These are phyloP conservation scores for Stegodyphus mimosarum DNA, from an alignment of 1,140 invertebrate genomes.

Conservation along the genomic window DNA sequence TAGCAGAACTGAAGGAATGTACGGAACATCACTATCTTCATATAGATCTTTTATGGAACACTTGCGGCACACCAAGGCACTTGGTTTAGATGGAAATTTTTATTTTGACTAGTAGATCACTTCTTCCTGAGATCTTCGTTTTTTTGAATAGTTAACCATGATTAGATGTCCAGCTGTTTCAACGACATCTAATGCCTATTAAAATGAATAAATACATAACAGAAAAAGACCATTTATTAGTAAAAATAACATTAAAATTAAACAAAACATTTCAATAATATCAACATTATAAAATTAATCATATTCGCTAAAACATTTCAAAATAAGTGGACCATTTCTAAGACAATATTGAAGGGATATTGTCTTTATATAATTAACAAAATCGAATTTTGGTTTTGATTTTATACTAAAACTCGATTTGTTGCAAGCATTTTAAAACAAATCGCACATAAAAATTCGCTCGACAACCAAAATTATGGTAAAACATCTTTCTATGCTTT, in stretches of 20 bases:
- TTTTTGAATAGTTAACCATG: slow-evolving; percentile 52
- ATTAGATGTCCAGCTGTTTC: slow-evolving; percentile 41
- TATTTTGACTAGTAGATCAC: slow-evolving; percentile 52
- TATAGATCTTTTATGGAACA: slow-evolving; percentile 30
- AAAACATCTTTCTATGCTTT: too few species aligned
- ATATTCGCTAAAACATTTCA: too few species aligned
- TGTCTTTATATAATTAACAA: too few species aligned
- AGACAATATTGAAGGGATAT: too few species aligned
- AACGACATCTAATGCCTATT: slow-evolving; percentile 32
- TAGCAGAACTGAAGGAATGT: not conserved
- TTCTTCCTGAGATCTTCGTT: slow-evolving; percentile 47
- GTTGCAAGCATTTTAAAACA: too few species aligned
- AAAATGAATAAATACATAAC: not conserved
- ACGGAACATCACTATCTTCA: not conserved
- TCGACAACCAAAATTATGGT: too few species aligned
- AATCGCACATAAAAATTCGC: too few species aligned
- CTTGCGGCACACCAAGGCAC: slow-evolving; percentile 56
- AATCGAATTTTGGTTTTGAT: too few species aligned
- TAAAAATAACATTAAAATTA: not conserved
- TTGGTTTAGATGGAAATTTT: slow-evolving; percentile 14
- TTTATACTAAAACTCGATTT: too few species aligned
- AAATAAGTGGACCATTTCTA: too few species aligned
- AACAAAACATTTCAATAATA: too few species aligned
- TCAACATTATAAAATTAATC: too few species aligned
- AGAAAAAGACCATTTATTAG: not conserved